Evolutionary conservation across 2,888 invertebrate species (phyloP).

Genomic region (Argyra leucocephala): DNA sequence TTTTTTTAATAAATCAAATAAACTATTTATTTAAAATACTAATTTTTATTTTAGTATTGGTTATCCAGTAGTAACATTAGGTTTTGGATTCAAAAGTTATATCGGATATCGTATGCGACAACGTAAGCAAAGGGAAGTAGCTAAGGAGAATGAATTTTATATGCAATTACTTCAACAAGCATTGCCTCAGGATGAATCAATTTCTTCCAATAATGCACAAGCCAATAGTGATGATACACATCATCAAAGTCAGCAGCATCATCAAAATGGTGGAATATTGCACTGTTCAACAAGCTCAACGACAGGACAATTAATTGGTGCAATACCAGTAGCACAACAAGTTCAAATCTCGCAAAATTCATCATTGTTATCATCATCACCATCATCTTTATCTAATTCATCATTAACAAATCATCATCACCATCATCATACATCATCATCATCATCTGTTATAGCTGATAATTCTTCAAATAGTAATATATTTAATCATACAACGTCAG

Average conservation of each 20-base stretch:
- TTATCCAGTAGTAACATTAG: slow-evolving; percentile 90
- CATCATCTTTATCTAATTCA: background rate
- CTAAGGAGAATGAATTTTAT: slow-evolving; percentile 91
- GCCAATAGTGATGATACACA: slow-evolving; percentile 22
- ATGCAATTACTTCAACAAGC: slow-evolving; percentile 86
- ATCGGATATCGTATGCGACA: slow-evolving; percentile 82
- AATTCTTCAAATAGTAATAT: slow-evolving; percentile 17
- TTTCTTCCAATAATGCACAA: background rate
- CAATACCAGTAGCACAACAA: slow-evolving; percentile 22
- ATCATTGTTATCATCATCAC: slow-evolving; percentile 8
- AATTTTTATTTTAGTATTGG: slow-evolving; percentile 57
- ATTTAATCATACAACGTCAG: slow-evolving; percentile 14
- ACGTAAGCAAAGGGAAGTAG: slow-evolving; percentile 85
- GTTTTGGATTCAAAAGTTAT: slow-evolving; percentile 91
- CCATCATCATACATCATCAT: slow-evolving; percentile 20
- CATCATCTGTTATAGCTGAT: slow-evolving; percentile 12
- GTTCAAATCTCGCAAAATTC: slow-evolving; percentile 21
- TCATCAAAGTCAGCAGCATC: slow-evolving; percentile 14
- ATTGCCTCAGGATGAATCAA: slow-evolving; percentile 54
- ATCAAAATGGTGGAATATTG: background rate
- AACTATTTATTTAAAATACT: background rate
- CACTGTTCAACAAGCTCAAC: slow-evolving; percentile 21
- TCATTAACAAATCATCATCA: slow-evolving; percentile 15
- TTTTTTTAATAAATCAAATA: background rate
- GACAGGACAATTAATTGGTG: slow-evolving; percentile 21